Percentiles rank a stretch among this genome's conserved stretches.
Conservation (phyloP, 2,797 vertebrate genomes). For the Mus caroli region DNA sequence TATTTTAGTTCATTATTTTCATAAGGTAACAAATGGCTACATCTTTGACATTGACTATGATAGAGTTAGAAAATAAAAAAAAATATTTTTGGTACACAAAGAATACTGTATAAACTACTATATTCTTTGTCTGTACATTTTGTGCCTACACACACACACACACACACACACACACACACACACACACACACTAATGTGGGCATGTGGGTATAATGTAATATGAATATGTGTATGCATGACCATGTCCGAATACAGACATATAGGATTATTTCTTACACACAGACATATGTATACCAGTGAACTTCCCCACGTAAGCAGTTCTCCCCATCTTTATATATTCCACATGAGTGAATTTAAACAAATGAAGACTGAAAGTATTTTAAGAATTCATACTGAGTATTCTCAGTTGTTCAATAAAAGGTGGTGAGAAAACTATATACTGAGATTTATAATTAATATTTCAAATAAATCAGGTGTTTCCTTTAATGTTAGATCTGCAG, state of each 20-base stretch:
- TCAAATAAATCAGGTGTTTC: background rate
- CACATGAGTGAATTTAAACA: background rate
- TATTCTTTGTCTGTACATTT: too few relatives aligned
- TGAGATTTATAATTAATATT: constrained; percentile 5
- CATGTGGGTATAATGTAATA: background rate
- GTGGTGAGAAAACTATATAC: background rate
- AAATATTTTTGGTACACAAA: background rate
- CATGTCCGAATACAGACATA: background rate
- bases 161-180: background rate
- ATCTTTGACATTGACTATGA: constrained; percentile 48
- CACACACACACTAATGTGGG: background rate
- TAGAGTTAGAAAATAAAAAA: constrained; percentile 21
- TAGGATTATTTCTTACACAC: background rate
- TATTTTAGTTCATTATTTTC: constrained; percentile 10
- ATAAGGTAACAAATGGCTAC: background rate
- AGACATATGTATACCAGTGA: background rate
- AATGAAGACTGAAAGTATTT: background rate
- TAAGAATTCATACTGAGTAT: background rate
- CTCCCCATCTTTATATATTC: background rate
- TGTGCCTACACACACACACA: background rate
- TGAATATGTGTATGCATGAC: background rate
- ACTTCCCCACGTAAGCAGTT: background rate
- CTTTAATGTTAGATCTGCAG: constrained; percentile 5
- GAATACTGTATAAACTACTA: background rate
- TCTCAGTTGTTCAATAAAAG: background rate